Evolutionary conservation across 2,888 invertebrate genomes (phyloP).

Genomic region (Pogonocherus hispidulus): DNA sequence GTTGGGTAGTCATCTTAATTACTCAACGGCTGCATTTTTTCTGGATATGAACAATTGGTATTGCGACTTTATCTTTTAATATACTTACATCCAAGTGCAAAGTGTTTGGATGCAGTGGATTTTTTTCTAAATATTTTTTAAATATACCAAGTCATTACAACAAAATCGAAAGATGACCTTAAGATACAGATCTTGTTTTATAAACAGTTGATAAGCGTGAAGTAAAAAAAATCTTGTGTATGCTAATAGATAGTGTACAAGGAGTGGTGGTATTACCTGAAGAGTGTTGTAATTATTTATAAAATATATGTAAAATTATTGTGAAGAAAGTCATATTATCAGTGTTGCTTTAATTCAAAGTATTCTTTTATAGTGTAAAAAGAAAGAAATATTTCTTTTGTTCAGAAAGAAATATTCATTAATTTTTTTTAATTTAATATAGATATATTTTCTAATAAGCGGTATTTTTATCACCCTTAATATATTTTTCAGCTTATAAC

Average conservation of each 20-base stretch:
- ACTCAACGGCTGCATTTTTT: constrained; percentile 85
- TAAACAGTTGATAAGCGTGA: not conserved
- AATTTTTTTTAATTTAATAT: no score
- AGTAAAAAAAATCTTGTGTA: not conserved
- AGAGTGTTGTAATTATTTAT: not conserved
- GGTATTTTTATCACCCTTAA: no score
- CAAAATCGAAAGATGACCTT: constrained; percentile 13
- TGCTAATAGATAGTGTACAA: not conserved
- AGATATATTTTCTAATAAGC: no score
- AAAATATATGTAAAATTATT: not conserved
- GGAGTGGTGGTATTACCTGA: not conserved
- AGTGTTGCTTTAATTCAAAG: not conserved
- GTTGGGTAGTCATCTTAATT: constrained; percentile 79
- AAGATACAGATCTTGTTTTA: not conserved
- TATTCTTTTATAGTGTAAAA: not conserved
- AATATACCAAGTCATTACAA: constrained; percentile 1
- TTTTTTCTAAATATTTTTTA: not conserved
- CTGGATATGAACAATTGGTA: constrained; percentile 99
- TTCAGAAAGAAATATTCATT: no score
- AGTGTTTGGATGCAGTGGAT: constrained; percentile 16
- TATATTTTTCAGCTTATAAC: no score
- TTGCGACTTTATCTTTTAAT: constrained; percentile 27
- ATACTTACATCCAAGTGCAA: constrained; percentile 17
- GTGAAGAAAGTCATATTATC: not conserved
- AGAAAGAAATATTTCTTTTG: no score